These are phyloP conservation scores for Campoplex nolae DNA, from an alignment of 2,888 invertebrate species.

Conservation along the genomic window DNA sequence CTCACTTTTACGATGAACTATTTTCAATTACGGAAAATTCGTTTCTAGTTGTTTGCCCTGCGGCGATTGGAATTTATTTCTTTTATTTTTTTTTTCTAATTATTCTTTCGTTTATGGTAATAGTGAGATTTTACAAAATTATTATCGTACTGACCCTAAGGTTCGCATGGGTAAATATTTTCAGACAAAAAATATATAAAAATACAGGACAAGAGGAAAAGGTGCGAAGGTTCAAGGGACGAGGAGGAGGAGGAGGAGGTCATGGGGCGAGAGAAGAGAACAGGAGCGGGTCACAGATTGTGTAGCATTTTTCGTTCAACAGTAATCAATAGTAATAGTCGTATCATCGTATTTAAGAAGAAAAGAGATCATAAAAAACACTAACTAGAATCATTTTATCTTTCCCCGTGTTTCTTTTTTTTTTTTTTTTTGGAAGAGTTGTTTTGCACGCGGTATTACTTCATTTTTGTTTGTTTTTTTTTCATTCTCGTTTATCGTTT, in stretches of 20 bases:
- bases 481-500: slow-evolving; percentile 27
- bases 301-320: slow-evolving; percentile 77
- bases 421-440: slow-evolving; percentile 75
- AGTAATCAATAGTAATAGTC: slow-evolving; percentile 80
- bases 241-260: not conserved
- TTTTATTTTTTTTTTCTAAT: not conserved
- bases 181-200: slow-evolving; percentile 75
- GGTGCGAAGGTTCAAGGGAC: not conserved
- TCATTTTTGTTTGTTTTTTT: slow-evolving; percentile 34
- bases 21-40: slow-evolving; percentile 32
- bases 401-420: slow-evolving; percentile 52
- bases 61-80: not conserved
- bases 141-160: slow-evolving; percentile 40
- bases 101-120: slow-evolving; percentile 52
- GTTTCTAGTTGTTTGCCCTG: not conserved
- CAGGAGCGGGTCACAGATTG: slow-evolving; percentile 79
- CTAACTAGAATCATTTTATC: slow-evolving; percentile 84
- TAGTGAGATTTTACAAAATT: slow-evolving; percentile 31
- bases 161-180: slow-evolving; percentile 43
- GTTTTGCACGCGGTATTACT: slow-evolving; percentile 75
- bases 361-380: slow-evolving; percentile 85
- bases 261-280: not conserved
- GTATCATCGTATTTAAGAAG: slow-evolving; percentile 80
- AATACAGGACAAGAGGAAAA: slow-evolving; percentile 69
- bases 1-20: slow-evolving; percentile 75